Base-by-base conservation (phyloP, 2,888 invertebrate genomes). In the Phania funesta region DNA sequence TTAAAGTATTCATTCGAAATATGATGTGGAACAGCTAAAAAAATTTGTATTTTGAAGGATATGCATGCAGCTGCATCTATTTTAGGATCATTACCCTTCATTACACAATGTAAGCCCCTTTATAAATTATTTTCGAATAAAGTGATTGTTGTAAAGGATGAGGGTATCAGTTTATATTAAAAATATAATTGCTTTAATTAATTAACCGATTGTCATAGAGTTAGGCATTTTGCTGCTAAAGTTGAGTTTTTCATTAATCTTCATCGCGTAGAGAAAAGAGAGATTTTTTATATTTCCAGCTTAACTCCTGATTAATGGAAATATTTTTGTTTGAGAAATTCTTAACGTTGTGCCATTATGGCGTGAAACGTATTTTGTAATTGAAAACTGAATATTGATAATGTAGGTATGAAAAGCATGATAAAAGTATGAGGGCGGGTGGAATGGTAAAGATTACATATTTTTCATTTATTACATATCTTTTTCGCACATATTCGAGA, bases 11-110 rank as follows among this genome's bases (percentile, higher is more conserved):
- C n/a, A n/a, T n/a, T n/a, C n/a, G n/a, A n/a, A n/a, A n/a, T n/a
- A n/a, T n/a, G n/a, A n/a, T 26, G 3, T 26, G 26, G 6, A 6
- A 26, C 3, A 26, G 26, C 26, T 5, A 26, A 26, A 26, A 26
- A 26, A 26, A 6, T 26, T 71, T n/a, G n/a, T n/a, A n/a, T 70
- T 71, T 48, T 80, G 62, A 67, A 76, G 44, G 65, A 75, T 54
- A 46, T 71, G 75, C 75, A 46, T 71, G 75, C 75, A 71, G 65
- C 58, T 80, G 75, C 60, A 64, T 76, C 64, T 76, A 71, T 65
- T 71, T 80, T 52, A 50, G 44, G 71, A 76, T 75, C 75, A 80
- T 76, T 80, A 80, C 60, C 64, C 64, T 38, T 18, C 16, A 18
- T 54, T 68, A 52, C 18, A 71, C 44, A 58, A 16, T 46, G 29